Conservation (phyloP, 2,113 vertebrate species). For the Apodemus sylvaticus region DNA sequence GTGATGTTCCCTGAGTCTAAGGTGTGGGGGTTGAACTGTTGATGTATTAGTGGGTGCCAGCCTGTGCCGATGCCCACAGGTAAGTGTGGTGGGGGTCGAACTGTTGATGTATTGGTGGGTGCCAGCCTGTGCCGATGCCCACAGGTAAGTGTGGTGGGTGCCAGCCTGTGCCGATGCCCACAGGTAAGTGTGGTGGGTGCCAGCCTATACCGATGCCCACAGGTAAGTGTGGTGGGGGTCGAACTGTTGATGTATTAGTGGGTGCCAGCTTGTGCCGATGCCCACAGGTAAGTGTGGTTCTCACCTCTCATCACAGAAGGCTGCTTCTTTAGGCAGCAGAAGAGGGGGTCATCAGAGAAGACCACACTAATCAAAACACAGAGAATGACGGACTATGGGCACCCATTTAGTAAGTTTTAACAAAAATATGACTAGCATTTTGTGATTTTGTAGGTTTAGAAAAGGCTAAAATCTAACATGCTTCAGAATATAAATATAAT, state of each 20-base stretch:
- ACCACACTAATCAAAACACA: not conserved
- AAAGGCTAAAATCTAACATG: not conserved
- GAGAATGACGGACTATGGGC: not conserved
- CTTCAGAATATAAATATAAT: constrained; percentile 42
- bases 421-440: constrained; percentile 13
- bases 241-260: not conserved
- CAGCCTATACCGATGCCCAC: not conserved
- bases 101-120: not conserved
- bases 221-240: not conserved
- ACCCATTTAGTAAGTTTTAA: not conserved
- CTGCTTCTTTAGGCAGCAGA: not conserved
- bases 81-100: not conserved
- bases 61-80: not conserved
- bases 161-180: not conserved
- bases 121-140: not conserved
- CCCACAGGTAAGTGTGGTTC: not conserved
- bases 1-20: not conserved
- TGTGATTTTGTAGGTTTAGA: constrained; percentile 38
- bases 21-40: not conserved
- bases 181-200: not conserved
- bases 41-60: not conserved
- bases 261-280: not conserved
- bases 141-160: not conserved
- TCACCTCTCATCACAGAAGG: not conserved
- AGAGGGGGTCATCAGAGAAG: not conserved